Conservation (phyloP, 2,888 invertebrate species). For the Pseudococcus jackbeardsleyi region DNA sequence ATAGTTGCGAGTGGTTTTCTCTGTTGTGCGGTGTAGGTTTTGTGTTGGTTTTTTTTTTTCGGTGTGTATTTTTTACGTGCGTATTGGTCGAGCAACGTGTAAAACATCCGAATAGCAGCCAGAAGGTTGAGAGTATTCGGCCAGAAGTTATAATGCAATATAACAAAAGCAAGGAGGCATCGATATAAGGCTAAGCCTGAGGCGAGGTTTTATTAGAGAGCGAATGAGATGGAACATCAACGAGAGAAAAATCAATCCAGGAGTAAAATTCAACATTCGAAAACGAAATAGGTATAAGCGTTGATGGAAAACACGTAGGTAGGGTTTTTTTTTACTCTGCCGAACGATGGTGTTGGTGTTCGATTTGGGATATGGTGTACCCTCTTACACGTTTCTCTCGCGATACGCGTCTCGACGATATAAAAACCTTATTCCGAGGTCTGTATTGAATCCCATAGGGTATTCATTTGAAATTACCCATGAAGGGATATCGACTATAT, state of each 20-base stretch:
- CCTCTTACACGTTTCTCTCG: background rate
- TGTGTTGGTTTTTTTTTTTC: background rate
- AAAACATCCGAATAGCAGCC: background rate
- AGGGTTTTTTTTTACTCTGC: background rate
- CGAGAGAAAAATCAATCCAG: constrained; percentile 35
- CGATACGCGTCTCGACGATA: constrained; percentile 8
- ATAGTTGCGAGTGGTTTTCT: constrained; percentile 39
- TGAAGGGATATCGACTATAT: constrained; percentile 41
- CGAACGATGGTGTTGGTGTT: constrained; percentile 8
- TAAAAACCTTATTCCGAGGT: constrained; percentile 33
- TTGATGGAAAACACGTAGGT: constrained; percentile 18
- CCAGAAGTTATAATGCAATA: background rate
- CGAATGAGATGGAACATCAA: background rate
- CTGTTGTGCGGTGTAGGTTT: background rate
- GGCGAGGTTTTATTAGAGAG: background rate
- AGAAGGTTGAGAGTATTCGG: background rate
- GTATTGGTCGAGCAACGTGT: background rate
- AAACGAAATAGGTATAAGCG: background rate
- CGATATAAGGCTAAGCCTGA: background rate
- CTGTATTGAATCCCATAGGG: constrained; percentile 30
- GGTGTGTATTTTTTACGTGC: background rate
- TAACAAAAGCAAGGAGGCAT: background rate
- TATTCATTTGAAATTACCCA: constrained; percentile 34
- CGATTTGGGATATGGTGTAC: background rate
- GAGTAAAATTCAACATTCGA: background rate